Percentiles rank a stretch among this genome's conserved stretches.
Evolutionary conservation across 2,888 invertebrate genomes (phyloP).

Genomic region (Platerodrilus igneus): DNA sequence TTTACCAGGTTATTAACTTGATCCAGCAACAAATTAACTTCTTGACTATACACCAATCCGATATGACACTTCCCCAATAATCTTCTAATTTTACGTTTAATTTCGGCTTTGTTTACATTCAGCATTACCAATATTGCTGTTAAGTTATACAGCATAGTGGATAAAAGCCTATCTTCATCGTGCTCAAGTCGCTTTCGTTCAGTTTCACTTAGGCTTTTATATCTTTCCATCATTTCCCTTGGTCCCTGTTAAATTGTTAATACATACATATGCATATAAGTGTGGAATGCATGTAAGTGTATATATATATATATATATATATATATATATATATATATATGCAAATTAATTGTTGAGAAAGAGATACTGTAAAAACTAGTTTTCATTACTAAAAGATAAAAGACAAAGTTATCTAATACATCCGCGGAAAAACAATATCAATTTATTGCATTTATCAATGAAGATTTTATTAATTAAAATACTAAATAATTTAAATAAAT

Average conservation of each 20-base stretch:
- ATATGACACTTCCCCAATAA: conserved; percentile 98
- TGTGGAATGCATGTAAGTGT: too few relatives aligned
- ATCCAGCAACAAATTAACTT: conserved; percentile 93
- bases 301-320: too few relatives aligned
- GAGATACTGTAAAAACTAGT: too few relatives aligned
- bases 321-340: too few relatives aligned
- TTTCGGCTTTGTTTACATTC: conserved; percentile 76
- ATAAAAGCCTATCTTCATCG: conserved; percentile 93
- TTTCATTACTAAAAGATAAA: too few relatives aligned
- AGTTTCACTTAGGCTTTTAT: conserved; percentile 87
- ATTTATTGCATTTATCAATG: too few relatives aligned
- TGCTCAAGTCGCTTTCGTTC: conserved; percentile 93
- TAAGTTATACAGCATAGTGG: conserved; percentile 93
- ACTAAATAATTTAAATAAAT: too few relatives aligned
- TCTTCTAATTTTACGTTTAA: conserved; percentile 82
- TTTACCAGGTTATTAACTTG: conserved; percentile 86
- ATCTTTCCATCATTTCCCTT: conserved; percentile 98
- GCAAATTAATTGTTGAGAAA: too few relatives aligned
- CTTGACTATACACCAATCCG: conserved; percentile 94
- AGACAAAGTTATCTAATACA: too few relatives aligned
- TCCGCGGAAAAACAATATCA: too few relatives aligned
- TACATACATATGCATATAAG: too few relatives aligned
- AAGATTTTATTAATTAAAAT: too few relatives aligned
- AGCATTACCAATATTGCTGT: conserved; percentile 94
- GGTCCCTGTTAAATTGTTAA: conserved; percentile 77